Evolutionary conservation across 2,888 invertebrate genomes (phyloP).

Genomic region (Dryobota labecula): DNA sequence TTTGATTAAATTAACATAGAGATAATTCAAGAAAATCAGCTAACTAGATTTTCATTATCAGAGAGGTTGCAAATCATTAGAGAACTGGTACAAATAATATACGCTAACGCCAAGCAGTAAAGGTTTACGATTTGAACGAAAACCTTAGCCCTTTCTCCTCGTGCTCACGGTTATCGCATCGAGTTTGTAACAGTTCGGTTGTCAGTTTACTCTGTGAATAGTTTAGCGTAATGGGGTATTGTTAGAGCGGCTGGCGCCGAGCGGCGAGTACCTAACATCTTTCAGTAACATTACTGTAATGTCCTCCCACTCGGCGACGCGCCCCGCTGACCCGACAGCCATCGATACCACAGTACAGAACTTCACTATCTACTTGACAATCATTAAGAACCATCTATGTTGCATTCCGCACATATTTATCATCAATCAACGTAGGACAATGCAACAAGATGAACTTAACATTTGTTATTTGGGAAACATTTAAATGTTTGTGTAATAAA

Average conservation of each 20-base stretch:
- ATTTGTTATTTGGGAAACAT: constrained; percentile 18
- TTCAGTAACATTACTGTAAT: constrained; percentile 75
- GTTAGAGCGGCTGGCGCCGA: constrained; percentile 73
- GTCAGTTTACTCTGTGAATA: constrained; percentile 69
- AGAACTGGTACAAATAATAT: not conserved
- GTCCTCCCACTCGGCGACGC: constrained; percentile 70
- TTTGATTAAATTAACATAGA: constrained; percentile 22
- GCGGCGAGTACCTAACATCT: constrained; percentile 65
- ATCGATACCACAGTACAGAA: constrained; percentile 54
- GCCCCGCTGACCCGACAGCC: constrained; percentile 68
- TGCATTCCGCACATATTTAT: constrained; percentile 46
- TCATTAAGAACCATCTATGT: constrained; percentile 48
- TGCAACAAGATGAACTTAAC: constrained; percentile 28
- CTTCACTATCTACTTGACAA: constrained; percentile 48
- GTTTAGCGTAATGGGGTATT: constrained; percentile 76
- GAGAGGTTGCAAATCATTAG: not conserved
- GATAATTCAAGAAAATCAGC: constrained; percentile 4
- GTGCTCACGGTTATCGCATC: constrained; percentile 38
- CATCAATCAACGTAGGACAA: constrained; percentile 52
- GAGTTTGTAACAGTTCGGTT: constrained; percentile 54
- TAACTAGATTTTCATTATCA: not conserved
- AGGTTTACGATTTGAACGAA: constrained; percentile 31
- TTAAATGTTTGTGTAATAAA: constrained; percentile 40
- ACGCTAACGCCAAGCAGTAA: not conserved
- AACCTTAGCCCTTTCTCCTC: constrained; percentile 21